Evolutionary conservation across 2,888 invertebrate genomes (phyloP).

Genomic region (Celastrina argiolus): DNA sequence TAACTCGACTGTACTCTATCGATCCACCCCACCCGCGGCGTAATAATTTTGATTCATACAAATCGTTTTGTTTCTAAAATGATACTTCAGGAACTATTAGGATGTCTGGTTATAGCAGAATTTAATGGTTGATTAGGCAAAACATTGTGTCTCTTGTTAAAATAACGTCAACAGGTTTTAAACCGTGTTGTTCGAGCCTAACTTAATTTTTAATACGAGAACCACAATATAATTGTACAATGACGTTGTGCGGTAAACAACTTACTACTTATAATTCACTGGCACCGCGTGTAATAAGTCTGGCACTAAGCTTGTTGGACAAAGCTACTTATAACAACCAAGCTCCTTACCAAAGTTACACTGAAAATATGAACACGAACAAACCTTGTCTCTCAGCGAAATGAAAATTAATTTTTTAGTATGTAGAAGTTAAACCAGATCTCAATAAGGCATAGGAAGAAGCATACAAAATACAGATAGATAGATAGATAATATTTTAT

Average conservation of each 20-base stretch:
- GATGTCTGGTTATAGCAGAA: neutral
- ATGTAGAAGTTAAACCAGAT: too few species aligned
- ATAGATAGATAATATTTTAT: too few species aligned
- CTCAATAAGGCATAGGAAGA: too few species aligned
- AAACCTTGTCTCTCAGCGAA: neutral
- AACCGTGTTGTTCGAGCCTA: too few species aligned
- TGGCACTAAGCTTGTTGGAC: conserved; percentile 1
- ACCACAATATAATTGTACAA: neutral
- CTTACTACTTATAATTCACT: neutral
- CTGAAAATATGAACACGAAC: conserved; percentile 9
- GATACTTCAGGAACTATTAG: neutral
- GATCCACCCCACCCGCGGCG: neutral
- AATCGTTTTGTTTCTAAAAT: neutral
- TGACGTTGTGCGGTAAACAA: neutral
- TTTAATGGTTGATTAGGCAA: too few species aligned
- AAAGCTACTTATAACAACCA: conserved; percentile 12
- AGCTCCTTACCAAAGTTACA: conserved; percentile 3
- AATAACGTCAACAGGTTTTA: too few species aligned
- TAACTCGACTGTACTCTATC: neutral
- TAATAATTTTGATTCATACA: neutral
- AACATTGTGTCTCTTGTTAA: too few species aligned
- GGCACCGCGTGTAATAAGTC: neutral
- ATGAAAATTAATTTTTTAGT: neutral
- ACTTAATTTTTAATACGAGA: neutral
- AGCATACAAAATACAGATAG: neutral